phyloP scores from a whole-genome alignment of 2,888 invertebrate species.

The Camptogramma bilineatum region DNA sequence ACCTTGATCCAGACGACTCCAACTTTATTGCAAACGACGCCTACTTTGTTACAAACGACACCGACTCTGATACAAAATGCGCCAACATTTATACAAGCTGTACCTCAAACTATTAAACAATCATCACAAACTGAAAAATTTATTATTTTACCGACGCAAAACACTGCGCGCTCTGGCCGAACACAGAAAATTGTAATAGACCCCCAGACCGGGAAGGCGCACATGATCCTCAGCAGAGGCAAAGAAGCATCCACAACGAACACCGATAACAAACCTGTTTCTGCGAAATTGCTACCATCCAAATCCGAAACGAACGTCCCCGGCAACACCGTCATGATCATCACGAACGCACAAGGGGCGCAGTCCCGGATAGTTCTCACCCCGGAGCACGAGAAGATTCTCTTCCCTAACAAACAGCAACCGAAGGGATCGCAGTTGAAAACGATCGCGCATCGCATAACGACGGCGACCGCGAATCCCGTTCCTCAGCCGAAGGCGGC shows the following conservation, averaged over 20 bases:
- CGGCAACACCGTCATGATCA: slow-evolving; percentile 87
- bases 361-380: slow-evolving; percentile 86
- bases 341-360: slow-evolving; percentile 87
- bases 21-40: slow-evolving; percentile 22
- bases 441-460: slow-evolving; percentile 69
- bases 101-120: slow-evolving; percentile 61
- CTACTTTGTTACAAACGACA: slow-evolving; percentile 22
- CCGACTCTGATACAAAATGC: slow-evolving; percentile 24
- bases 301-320: slow-evolving; percentile 65
- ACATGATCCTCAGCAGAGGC: slow-evolving; percentile 71
- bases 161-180: slow-evolving; percentile 66
- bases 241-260: slow-evolving; percentile 55
- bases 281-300: slow-evolving; percentile 72
- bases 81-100: slow-evolving; percentile 61
- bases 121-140: slow-evolving; percentile 66
- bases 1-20: slow-evolving; percentile 25
- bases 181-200: slow-evolving; percentile 81
- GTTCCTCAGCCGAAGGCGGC: slow-evolving; percentile 58
- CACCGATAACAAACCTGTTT: slow-evolving; percentile 69
- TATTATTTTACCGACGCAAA: slow-evolving; percentile 73
- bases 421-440: slow-evolving; percentile 71
- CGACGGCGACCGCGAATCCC: slow-evolving; percentile 51
- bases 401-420: slow-evolving; percentile 83
- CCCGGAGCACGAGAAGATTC: slow-evolving; percentile 86
- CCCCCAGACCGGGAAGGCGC: slow-evolving; percentile 79